Base-by-base conservation (phyloP, 2,888 invertebrate genomes). In the Synanthedon formicaeformis region DNA sequence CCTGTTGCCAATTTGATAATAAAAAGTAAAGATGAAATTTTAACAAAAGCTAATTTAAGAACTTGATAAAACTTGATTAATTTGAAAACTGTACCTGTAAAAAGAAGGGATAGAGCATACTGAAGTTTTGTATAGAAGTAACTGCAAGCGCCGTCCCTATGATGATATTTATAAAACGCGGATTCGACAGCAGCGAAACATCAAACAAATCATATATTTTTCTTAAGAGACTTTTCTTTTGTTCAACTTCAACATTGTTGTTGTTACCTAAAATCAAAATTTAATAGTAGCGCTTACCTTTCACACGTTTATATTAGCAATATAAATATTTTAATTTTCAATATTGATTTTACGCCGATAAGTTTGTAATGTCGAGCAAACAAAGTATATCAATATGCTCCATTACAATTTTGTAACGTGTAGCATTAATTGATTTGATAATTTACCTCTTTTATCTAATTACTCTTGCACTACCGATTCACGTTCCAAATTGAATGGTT, bases 81-180 rank as follows among this genome's bases (percentile, higher is more conserved):
- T n/a, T 45, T 6, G 16, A 49, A 16, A 18, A 5, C 16, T 16
- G 10, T 77, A 89, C 89, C 80, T 90, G 89, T 41, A 93, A 78
- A 66, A 92, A 93, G 63, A 91, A 90, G 5, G 93, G 93, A 60
- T 89, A 92, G 41, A 93, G 77, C 88, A 93, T 90, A 56, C 91
- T 91, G 66, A 93, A 93, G 65, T 92, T 91, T 54, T 92, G 89
- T 51, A 91, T 90, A 0, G 92, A 91, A 6, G 92, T 91, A 52
- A 92, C 92, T 5, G 90, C 90, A 23, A 92, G 67, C 0, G 91
- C 91, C 54, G 92, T 88, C 48, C 93, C 93, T 45, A 92, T 77
- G 52, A 92, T 88, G 34, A 93, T 90, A 65, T 92, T 92, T 57
- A 92, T 76, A 66, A 93, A 93, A 3, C 89, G 80, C 1, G 89